phyloP scores from a whole-genome alignment of 1,140 invertebrate genomes.

The Magallana angulata region DNA sequence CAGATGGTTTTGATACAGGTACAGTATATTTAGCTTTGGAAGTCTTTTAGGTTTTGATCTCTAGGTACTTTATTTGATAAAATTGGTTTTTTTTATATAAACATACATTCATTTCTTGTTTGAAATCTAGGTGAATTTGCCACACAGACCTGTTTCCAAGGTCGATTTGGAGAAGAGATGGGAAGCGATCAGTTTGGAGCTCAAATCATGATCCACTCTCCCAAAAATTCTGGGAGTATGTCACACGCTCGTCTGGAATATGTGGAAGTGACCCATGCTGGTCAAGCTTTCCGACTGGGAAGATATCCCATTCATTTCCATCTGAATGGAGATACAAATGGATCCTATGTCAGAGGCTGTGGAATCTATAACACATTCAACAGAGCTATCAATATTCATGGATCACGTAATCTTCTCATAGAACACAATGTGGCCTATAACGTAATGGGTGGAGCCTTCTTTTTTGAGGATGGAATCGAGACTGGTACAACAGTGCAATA shows the following conservation, averaged over 20 bases:
- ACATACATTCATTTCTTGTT: no score
- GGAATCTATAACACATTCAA: slow-evolving; percentile 68
- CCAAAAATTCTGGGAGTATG: slow-evolving; percentile 34
- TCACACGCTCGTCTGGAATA: slow-evolving; percentile 50
- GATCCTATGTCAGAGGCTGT: slow-evolving; percentile 67
- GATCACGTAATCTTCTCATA: slow-evolving; percentile 56
- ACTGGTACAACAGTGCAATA: slow-evolving; percentile 62
- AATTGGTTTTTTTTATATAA: no score
- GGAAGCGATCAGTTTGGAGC: slow-evolving; percentile 56
- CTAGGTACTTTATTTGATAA: no score
- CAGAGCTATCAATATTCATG: slow-evolving; percentile 69
- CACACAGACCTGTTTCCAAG: slow-evolving; percentile 65
- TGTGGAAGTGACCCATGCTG: slow-evolving; percentile 61
- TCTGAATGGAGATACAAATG: slow-evolving; percentile 57
- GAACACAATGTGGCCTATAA: slow-evolving; percentile 67
- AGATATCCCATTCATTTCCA: slow-evolving; percentile 74
- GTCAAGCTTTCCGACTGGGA: slow-evolving; percentile 71
- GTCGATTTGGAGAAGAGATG: slow-evolving; percentile 57
- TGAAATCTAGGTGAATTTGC: slow-evolving; percentile 59
- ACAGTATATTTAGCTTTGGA: background rate
- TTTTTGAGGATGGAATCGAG: slow-evolving; percentile 72
- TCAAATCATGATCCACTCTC: slow-evolving; percentile 46
- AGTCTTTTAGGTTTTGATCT: background rate
- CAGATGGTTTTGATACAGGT: slow-evolving; percentile 76
- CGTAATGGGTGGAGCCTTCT: slow-evolving; percentile 70